Conservation (phyloP, 2,888 invertebrate genomes). For the Acanthococcus lagerstroemiae region DNA sequence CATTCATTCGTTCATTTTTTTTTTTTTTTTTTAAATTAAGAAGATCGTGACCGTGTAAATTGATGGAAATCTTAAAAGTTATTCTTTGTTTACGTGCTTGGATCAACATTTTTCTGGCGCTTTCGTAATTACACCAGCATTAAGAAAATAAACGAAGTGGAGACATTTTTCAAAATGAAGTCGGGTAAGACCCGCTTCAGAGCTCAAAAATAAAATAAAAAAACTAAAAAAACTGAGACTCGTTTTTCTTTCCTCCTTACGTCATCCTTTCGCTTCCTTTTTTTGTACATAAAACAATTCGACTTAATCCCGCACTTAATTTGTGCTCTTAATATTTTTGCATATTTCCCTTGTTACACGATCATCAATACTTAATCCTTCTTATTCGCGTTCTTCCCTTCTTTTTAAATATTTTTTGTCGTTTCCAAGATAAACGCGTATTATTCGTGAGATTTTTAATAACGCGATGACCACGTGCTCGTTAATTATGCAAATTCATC, state of each 20-base stretch:
- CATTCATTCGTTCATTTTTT: slow-evolving; percentile 15
- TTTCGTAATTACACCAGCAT: slow-evolving; percentile 29
- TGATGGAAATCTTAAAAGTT: slow-evolving; percentile 31
- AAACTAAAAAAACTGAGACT: slow-evolving; percentile 13
- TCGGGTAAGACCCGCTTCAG: slow-evolving; percentile 23
- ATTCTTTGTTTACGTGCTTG: slow-evolving; percentile 31
- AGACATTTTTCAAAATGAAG: slow-evolving; percentile 31
- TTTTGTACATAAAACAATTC: slow-evolving; percentile 14
- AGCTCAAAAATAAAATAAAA: slow-evolving; percentile 10
- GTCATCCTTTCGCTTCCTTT: not conserved
- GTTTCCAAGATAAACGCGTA: not conserved
- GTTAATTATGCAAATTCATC: slow-evolving; percentile 18
- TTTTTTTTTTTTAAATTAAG: slow-evolving; percentile 21
- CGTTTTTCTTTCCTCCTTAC: slow-evolving; percentile 11
- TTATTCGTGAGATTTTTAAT: slow-evolving; percentile 5
- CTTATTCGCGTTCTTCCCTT: slow-evolving; percentile 15
- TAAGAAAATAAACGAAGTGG: slow-evolving; percentile 31
- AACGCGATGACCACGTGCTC: not conserved
- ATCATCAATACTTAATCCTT: slow-evolving; percentile 29
- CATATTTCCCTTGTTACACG: slow-evolving; percentile 30
- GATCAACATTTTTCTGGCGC: slow-evolving; percentile 31
- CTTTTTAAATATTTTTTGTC: slow-evolving; percentile 4
- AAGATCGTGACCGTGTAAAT: slow-evolving; percentile 30
- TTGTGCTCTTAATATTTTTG: slow-evolving; percentile 37
- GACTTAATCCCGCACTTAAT: slow-evolving; percentile 38